Evolutionary conservation across 53 echinoderm and acorn worm species (phyloP), one percentile per base, ranked within the genome.

Genomic region (Holothuria scabra): DNA sequence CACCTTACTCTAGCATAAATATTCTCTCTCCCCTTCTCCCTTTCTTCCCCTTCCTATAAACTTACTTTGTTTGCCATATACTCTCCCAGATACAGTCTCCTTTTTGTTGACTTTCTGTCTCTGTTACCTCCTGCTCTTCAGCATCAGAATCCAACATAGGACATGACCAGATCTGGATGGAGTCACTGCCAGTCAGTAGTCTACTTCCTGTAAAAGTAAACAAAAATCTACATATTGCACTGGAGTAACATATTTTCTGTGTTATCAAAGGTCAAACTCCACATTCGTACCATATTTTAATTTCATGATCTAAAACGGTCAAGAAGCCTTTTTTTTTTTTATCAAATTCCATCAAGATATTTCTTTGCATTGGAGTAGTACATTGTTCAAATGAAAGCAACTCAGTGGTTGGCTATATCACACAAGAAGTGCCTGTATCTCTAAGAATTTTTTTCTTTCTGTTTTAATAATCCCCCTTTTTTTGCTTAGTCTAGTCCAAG

Each of bases 21-120:
- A 26, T 19, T 16, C 59, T 12, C 6, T 16, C 24, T 62, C n/a
- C 16, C 6, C 21, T 18, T 24, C 32, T 29, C 72, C 22, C n/a
- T 1, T 18, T 1, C 10, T 11, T 14, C 11, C 34, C 16, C 34
- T 14, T 37, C 72, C 12, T 10, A 31, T 23, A 22, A 44, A 87
- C 99, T 92, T 66, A 99, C 99, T 89, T 99, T 94, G 94, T 95
- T 64, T 92, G 94, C 99, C 99, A 99, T 66, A 93, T 76, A 76
- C 95, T 92, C 65, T 99, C 93, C 99, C 99, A 99, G 5, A 61
- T 81, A 16, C 26, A 28, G 37, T 61, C 32, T 19, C 44, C 46
- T 13, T 63, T 63, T 21, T 56, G 32, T 1, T 28, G 56, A 32
- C 82, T 30, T 22, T 35, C 25, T 16, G 60, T 26, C 41, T 55